Conservation (phyloP, 37 sponge, comb jelly and placozoan genomes). For the Halichondria panicea region DNA sequence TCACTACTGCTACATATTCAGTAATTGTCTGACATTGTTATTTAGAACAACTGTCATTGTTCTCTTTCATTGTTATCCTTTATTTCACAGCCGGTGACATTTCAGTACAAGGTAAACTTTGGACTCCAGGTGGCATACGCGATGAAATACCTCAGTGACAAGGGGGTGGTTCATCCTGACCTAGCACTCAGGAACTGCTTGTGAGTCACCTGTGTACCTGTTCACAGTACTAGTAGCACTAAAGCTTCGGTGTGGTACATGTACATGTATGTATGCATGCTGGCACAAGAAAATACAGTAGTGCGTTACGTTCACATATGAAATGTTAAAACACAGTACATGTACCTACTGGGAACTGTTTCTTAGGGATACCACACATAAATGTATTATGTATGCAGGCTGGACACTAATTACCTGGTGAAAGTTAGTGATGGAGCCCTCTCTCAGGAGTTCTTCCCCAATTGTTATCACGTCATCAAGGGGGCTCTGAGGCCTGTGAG, state of each 20-base stretch:
- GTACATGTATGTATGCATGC: conserved; percentile 7
- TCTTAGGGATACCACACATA: no score
- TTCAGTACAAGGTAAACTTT: conserved; percentile 32
- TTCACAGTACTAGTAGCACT: not conserved
- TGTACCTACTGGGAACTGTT: no score
- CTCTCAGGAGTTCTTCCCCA: conserved; percentile 54
- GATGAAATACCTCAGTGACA: conserved; percentile 60
- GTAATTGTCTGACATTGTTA: no score
- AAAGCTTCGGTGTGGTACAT: not conserved
- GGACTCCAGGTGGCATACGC: conserved; percentile 56
- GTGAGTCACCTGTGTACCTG: conserved; percentile 27
- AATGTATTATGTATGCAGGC: conserved; percentile 9
- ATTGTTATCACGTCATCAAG: conserved; percentile 54
- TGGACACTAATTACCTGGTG: conserved; percentile 65
- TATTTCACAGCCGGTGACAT: conserved; percentile 48
- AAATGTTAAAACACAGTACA: no score
- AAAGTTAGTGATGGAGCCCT: conserved; percentile 65
- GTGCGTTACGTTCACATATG: no score
- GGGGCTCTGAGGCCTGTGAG: conserved; percentile 71
- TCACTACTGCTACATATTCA: no score
- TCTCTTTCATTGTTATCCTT: no score
- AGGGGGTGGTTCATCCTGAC: conserved; percentile 73
- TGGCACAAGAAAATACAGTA: not conserved
- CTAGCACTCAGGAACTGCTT: conserved; percentile 77
- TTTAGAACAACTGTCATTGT: no score